phyloP scores from a whole-genome alignment of 2,113 vertebrate species.

The Genyomyrus donnyi region DNA sequence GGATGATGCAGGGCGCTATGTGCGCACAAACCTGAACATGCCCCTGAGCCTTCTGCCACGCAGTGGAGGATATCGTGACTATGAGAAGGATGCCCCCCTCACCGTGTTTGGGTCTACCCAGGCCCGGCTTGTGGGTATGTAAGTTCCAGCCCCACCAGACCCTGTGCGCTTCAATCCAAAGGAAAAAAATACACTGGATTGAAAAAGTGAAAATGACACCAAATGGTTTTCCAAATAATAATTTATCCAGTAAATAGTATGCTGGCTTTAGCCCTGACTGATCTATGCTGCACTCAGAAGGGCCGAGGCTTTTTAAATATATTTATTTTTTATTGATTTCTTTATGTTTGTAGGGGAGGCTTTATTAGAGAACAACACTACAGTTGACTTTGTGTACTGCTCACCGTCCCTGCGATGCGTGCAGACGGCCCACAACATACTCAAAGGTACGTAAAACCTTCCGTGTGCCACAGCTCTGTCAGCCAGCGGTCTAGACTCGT shows the following conservation, averaged over 20 bases:
- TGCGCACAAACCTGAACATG: constrained; percentile 96
- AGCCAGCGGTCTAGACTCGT: background rate
- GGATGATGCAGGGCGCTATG: constrained; percentile 70
- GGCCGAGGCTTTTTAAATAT: background rate
- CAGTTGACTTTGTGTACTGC: constrained; percentile 84
- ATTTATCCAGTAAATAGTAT: background rate
- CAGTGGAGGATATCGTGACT: constrained; percentile 81
- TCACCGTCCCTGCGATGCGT: constrained; percentile 95
- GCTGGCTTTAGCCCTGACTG: background rate
- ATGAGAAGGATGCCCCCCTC: constrained; percentile 93
- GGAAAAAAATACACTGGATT: background rate
- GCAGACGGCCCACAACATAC: constrained; percentile 89
- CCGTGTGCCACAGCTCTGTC: background rate
- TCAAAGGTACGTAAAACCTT: constrained; percentile 68
- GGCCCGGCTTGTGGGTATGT: constrained; percentile 77
- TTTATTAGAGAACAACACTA: constrained; percentile 79
- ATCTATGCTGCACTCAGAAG: background rate
- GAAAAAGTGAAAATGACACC: background rate
- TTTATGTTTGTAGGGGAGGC: constrained; percentile 73
- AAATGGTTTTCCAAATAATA: background rate
- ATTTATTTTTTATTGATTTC: background rate
- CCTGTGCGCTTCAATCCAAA: background rate
- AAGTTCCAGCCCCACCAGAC: background rate
- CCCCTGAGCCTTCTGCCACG: constrained; percentile 77
- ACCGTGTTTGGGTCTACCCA: constrained; percentile 93